These are phyloP conservation scores for Lydus trimaculatus DNA, from an alignment of 2,888 invertebrate species.

Conservation along the genomic window DNA sequence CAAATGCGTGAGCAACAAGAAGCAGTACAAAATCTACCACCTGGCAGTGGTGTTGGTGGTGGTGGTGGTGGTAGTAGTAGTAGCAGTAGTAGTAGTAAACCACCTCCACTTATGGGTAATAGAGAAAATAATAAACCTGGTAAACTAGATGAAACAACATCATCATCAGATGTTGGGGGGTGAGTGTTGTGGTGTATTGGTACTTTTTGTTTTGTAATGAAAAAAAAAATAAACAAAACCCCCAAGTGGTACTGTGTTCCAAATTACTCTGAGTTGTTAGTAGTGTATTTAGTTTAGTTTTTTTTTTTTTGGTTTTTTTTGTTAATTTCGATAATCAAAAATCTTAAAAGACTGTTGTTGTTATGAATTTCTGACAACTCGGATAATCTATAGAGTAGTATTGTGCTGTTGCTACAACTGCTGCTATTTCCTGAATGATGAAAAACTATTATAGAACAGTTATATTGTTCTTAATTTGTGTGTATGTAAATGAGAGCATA, in stretches of 20 bases:
- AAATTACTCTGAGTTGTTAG: conserved; percentile 41
- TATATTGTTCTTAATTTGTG: neutral
- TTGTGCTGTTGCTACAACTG: neutral
- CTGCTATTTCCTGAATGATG: neutral
- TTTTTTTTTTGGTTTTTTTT: no score
- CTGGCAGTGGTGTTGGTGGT: no score
- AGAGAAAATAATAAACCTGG: conserved; percentile 41
- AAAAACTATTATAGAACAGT: neutral
- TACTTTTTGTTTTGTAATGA: conserved; percentile 4
- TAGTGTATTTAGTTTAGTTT: no score
- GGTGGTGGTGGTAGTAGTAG: no score
- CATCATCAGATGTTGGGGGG: conserved; percentile 65
- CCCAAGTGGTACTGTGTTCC: conserved; percentile 36
- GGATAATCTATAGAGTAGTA: neutral
- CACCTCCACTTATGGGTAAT: conserved; percentile 44
- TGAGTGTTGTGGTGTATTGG: conserved; percentile 56
- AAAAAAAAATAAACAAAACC: no score
- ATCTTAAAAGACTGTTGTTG: neutral
- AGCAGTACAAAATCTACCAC: conserved; percentile 59
- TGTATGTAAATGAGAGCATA: neutral
- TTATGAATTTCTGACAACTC: neutral
- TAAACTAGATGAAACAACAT: conserved; percentile 60
- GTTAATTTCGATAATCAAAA: neutral
- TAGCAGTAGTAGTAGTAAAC: no score
- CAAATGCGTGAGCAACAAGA: conserved; percentile 81